A percentile compares a stretch with the other conserved stretches of the same genome.
Evolutionary conservation across 2,797 vertebrate species (phyloP).

Genomic region (Chelidonichthys spinosus): DNA sequence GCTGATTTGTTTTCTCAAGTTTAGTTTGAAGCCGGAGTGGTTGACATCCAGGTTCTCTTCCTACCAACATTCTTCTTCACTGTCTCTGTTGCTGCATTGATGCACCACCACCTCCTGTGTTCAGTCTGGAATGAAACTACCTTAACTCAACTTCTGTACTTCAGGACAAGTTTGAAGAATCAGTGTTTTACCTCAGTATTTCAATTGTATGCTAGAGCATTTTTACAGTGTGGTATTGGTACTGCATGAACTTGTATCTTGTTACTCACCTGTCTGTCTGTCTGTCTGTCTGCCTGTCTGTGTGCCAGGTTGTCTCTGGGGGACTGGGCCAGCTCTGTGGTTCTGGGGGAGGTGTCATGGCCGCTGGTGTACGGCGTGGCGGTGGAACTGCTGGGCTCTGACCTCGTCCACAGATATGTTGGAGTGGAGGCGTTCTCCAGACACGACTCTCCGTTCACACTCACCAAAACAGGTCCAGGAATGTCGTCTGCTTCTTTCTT

Average conservation of each 20-base stretch:
- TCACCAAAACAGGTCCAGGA: constrained; percentile 75
- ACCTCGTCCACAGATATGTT: constrained; percentile 79
- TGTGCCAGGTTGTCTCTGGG: constrained; percentile 76
- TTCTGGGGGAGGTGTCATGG: constrained; percentile 76
- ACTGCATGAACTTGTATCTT: not conserved
- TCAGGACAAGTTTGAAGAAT: too few relatives aligned
- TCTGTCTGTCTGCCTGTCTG: not conserved
- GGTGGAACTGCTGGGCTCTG: constrained; percentile 75
- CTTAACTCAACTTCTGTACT: too few relatives aligned
- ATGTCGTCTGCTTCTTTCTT: not conserved
- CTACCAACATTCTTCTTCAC: too few relatives aligned
- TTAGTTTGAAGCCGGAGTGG: too few relatives aligned
- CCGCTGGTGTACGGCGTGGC: constrained; percentile 75
- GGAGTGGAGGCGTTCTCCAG: constrained; percentile 77
- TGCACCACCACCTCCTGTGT: too few relatives aligned
- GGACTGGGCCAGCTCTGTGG: constrained; percentile 71
- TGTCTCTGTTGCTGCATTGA: too few relatives aligned
- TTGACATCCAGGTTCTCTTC: too few relatives aligned
- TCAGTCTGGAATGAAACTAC: too few relatives aligned
- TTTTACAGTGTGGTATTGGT: not conserved
- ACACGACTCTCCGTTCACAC: constrained; percentile 75
- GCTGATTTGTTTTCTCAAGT: too few relatives aligned
- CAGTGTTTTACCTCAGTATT: too few relatives aligned
- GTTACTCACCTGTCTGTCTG: not conserved
- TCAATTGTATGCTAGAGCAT: not conserved